Conservation (phyloP, 2,113 vertebrate species). For the Pteruthius melanotis region DNA sequence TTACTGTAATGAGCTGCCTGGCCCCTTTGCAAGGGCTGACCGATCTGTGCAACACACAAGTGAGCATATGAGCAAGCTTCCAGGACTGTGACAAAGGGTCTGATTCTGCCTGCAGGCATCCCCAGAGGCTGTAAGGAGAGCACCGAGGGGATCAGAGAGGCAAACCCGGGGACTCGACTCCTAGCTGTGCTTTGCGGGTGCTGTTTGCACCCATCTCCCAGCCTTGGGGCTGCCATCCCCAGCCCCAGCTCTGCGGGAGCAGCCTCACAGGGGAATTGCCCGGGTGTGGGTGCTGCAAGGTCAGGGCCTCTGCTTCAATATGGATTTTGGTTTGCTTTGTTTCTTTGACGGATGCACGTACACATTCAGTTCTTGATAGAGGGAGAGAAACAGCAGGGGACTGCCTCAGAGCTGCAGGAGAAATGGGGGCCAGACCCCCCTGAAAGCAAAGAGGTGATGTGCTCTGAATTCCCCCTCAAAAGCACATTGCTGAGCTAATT, state of each 20-base stretch:
- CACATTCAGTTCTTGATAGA: not conserved
- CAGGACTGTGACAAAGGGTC: not conserved
- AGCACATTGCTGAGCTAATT: constrained; percentile 29
- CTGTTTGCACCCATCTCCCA: not conserved
- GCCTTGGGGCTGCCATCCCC: fast-evolving
- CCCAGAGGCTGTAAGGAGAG: not conserved
- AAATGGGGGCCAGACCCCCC: not conserved
- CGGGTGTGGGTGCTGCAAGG: not conserved
- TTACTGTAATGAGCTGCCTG: fast-evolving
- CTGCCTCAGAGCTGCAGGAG: not conserved
- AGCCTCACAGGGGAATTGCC: fast-evolving
- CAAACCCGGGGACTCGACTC: fast-evolving
- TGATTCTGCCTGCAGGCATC: not conserved
- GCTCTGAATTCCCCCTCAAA: not conserved
- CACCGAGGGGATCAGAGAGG: fast-evolving
- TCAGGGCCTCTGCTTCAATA: not conserved
- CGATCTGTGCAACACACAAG: not conserved
- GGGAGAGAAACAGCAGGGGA: not conserved
- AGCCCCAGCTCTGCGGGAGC: not conserved
- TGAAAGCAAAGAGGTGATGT: not conserved
- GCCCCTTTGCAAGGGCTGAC: not conserved
- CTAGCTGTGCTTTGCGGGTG: not conserved
- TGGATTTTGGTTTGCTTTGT: not conserved
- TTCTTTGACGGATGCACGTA: not conserved
- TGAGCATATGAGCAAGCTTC: not conserved